A percentile compares a stretch with the other conserved stretches of the same genome.
Evolutionary conservation across 2,888 invertebrate species (phyloP).

Genomic region (Erebia aethiops): DNA sequence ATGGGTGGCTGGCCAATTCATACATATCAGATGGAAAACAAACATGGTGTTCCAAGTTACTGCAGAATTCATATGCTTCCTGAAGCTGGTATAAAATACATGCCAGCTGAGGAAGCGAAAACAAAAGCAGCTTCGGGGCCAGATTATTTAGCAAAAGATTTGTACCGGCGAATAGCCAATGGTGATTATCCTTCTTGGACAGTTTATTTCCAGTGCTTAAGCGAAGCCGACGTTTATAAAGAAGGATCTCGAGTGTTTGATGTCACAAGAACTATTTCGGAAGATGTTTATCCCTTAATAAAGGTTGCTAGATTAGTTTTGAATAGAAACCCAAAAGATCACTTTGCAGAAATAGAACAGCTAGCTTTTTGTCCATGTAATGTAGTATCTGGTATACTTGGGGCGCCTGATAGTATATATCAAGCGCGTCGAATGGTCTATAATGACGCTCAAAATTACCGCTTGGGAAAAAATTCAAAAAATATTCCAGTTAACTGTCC

Average conservation of each 20-base stretch:
- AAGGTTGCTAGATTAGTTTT: not conserved
- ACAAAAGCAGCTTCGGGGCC: not conserved
- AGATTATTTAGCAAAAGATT: not conserved
- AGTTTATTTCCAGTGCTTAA: not conserved
- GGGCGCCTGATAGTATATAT: conserved; percentile 95
- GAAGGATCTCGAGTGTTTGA: not conserved
- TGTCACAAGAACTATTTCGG: not conserved
- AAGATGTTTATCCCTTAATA: not conserved
- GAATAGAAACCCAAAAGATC: conserved; percentile 3
- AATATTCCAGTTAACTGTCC: conserved; percentile 98
- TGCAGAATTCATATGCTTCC: conserved; percentile 95
- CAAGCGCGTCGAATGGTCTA: conserved; percentile 92
- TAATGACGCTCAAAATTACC: conserved; percentile 90
- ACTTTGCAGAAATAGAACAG: conserved; percentile 53
- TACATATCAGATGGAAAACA: conserved; percentile 93
- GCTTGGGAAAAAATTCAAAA: conserved; percentile 94
- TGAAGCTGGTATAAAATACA: not conserved
- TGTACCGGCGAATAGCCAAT: not conserved
- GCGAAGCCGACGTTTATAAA: not conserved
- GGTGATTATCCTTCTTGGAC: not conserved
- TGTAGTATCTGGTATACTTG: conserved; percentile 93
- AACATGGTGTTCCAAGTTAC: conserved; percentile 85
- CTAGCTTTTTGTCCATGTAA: conserved; percentile 93
- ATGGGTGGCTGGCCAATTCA: conserved; percentile 97
- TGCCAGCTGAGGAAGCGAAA: not conserved